phyloP scores from a whole-genome alignment of 2,888 invertebrate genomes.

The Chaetogeoica ovagalla region DNA sequence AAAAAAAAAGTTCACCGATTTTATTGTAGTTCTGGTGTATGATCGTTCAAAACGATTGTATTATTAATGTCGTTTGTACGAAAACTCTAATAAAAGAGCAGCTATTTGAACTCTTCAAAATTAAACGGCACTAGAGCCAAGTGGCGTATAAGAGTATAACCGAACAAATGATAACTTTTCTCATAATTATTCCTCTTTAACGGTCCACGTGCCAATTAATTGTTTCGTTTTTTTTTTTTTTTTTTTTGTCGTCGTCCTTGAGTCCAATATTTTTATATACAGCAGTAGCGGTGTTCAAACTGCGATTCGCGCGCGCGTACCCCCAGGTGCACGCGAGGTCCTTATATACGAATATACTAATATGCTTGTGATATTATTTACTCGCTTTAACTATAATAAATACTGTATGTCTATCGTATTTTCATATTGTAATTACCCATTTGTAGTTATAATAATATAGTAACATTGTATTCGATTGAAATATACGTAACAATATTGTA shows the following conservation, averaged over 20 bases:
- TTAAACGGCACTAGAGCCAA: neutral
- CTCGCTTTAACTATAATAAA: too few species aligned
- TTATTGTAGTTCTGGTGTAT: neutral
- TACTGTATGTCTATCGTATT: too few species aligned
- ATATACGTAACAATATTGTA: too few species aligned
- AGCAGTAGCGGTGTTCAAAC: neutral
- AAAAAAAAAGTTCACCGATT: neutral
- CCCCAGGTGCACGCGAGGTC: constrained; percentile 3
- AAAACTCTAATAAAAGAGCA: too few species aligned
- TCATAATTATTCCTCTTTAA: constrained; percentile 23
- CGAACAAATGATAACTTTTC: constrained; percentile 5
- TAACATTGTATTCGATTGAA: too few species aligned
- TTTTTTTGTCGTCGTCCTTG: constrained; percentile 45
- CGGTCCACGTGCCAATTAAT: constrained; percentile 5
- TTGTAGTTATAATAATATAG: too few species aligned
- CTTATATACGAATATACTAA: neutral
- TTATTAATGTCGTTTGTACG: neutral
- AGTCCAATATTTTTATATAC: constrained; percentile 7
- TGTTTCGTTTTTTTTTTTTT: constrained; percentile 12
- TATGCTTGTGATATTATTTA: too few species aligned
- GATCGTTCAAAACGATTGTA: too few species aligned
- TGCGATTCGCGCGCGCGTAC: neutral
- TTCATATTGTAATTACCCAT: too few species aligned
- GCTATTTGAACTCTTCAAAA: neutral
- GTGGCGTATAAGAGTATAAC: neutral